Conservation (phyloP, 2,888 invertebrate species). For the Trachelus iudaicus region DNA sequence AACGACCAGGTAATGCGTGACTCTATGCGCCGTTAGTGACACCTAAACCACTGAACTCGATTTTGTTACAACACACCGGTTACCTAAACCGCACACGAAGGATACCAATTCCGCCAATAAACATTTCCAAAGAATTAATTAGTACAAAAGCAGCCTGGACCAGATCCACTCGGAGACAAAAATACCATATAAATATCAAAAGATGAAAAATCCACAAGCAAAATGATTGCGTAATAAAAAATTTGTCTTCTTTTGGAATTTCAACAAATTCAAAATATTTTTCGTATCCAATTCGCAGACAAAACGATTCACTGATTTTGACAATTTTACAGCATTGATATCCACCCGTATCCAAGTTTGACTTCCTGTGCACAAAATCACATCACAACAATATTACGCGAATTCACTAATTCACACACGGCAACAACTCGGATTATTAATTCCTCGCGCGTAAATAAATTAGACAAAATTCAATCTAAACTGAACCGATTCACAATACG, state of each 20-base stretch:
- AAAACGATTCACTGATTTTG: too few species aligned
- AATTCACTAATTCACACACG: neutral
- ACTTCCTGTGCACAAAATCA: neutral
- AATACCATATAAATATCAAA: neutral
- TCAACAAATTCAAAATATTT: neutral
- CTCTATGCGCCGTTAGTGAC: slow-evolving; percentile 24
- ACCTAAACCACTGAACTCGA: slow-evolving; percentile 44
- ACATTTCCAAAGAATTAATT: neutral
- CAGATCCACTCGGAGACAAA: neutral
- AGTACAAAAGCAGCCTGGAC: neutral
- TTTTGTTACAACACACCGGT: slow-evolving; percentile 30
- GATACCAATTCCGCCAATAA: slow-evolving; percentile 5
- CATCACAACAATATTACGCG: neutral
- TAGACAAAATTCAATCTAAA: neutral
- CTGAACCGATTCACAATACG: slow-evolving; percentile 39
- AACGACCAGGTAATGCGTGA: slow-evolving; percentile 23
- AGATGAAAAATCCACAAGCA: neutral
- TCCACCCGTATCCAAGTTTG: neutral
- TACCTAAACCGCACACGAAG: slow-evolving; percentile 38
- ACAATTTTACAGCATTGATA: too few species aligned
- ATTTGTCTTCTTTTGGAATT: neutral
- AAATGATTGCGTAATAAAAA: neutral
- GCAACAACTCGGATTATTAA: neutral
- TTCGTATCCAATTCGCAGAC: neutral
- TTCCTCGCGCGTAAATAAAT: neutral